phyloP scores from a whole-genome alignment of 2,113 vertebrate genomes.

The Puffinus mauretanicus region DNA sequence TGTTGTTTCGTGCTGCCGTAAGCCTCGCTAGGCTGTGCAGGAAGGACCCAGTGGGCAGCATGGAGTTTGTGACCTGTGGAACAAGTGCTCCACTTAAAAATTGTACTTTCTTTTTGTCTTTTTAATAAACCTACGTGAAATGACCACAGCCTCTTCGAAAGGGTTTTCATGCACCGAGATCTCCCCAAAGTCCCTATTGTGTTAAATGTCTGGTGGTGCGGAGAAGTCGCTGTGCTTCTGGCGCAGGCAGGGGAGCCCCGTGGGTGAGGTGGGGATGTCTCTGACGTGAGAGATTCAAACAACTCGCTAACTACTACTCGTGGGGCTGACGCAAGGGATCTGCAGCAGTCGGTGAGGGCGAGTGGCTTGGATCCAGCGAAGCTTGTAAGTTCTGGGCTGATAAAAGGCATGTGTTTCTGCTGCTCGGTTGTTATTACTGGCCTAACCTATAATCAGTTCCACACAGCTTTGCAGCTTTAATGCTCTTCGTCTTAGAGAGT shows the following conservation, averaged over 20 bases:
- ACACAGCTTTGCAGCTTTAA: background rate
- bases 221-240: background rate
- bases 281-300: background rate
- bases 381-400: background rate
- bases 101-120: background rate
- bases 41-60: background rate
- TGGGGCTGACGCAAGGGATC: background rate
- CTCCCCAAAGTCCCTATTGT: background rate
- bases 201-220: fast-evolving
- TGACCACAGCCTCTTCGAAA: background rate
- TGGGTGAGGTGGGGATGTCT: background rate
- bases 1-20: fast-evolving
- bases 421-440: background rate
- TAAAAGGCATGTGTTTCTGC: background rate
- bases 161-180: background rate
- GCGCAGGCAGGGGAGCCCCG: fast-evolving
- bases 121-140: background rate
- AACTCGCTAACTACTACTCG: fast-evolving
- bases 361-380: background rate
- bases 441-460: background rate
- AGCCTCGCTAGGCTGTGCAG: background rate
- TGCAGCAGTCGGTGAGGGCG: fast-evolving
- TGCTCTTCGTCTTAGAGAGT: background rate
- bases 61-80: background rate
- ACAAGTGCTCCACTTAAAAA: background rate